Percentiles rank a stretch among this genome's conserved stretches.
Evolutionary conservation across 2,888 invertebrate genomes (phyloP).

Genomic region (Chloroclysta siterata): DNA sequence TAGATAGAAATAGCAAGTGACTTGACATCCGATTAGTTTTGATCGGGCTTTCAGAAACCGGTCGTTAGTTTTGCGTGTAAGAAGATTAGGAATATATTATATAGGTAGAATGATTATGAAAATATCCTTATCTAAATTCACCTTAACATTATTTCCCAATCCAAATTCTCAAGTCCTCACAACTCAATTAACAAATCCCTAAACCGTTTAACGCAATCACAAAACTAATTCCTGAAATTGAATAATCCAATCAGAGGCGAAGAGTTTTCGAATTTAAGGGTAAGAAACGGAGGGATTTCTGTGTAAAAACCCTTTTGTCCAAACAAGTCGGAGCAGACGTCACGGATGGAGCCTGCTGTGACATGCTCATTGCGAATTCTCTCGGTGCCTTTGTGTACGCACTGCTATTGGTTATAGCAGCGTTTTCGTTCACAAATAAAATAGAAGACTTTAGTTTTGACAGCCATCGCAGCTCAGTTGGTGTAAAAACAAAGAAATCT

Average conservation of each 20-base stretch:
- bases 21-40: too few relatives aligned
- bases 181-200: slow-evolving; percentile 45
- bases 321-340: slow-evolving; percentile 77
- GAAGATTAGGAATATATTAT: not conserved
- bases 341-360: slow-evolving; percentile 72
- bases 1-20: too few relatives aligned
- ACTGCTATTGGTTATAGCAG: slow-evolving; percentile 44
- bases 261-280: slow-evolving; percentile 50
- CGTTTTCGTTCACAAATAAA: slow-evolving; percentile 20
- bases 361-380: slow-evolving; percentile 77
- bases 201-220: slow-evolving; percentile 48
- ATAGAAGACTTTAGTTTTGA: too few relatives aligned
- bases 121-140: slow-evolving; percentile 25
- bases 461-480: too few relatives aligned
- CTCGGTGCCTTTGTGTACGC: slow-evolving; percentile 52
- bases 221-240: slow-evolving; percentile 65
- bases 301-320: slow-evolving; percentile 77
- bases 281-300: slow-evolving; percentile 59
- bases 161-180: slow-evolving; percentile 35
- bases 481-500: too few relatives aligned
- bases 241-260: slow-evolving; percentile 68
- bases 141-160: slow-evolving; percentile 28
- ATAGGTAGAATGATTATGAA: slow-evolving; percentile 17
- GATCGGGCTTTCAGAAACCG: too few relatives aligned
- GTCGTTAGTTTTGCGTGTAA: too few relatives aligned